phyloP scores from a whole-genome alignment of 2,797 vertebrate species.

The Cuniculus paca region DNA sequence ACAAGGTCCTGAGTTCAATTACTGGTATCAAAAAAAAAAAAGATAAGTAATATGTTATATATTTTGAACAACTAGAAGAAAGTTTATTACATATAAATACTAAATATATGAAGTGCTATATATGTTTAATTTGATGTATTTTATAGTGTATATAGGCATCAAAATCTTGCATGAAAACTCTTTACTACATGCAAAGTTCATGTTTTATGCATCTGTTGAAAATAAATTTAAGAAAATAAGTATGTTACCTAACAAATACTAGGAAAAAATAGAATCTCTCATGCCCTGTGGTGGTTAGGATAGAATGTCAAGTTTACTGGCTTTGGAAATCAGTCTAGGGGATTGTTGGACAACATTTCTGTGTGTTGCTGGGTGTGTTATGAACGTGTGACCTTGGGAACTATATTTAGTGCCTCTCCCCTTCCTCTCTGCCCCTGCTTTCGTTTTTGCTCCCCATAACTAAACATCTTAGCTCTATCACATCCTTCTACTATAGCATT shows the following conservation, averaged over 20 bases:
- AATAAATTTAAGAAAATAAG: not conserved
- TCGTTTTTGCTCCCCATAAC: not conserved
- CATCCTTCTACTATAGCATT: not conserved
- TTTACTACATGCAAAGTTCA: not conserved
- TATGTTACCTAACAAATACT: not conserved
- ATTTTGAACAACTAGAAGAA: not conserved
- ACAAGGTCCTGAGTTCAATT: too few relatives aligned
- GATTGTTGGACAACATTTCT: not conserved
- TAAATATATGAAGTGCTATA: not conserved
- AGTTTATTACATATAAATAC: not conserved
- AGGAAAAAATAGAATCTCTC: not conserved
- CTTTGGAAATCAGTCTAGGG: not conserved
- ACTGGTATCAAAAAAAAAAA: too few relatives aligned
- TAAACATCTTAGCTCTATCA: not conserved
- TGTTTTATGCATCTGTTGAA: not conserved
- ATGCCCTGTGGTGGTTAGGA: not conserved
- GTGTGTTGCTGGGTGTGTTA: not conserved
- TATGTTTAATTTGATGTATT: not conserved
- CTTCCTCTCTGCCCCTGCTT: not conserved
- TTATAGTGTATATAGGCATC: too few relatives aligned
- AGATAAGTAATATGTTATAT: accelerated
- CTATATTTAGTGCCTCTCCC: not conserved
- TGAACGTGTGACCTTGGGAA: not conserved
- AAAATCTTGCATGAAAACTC: not conserved
- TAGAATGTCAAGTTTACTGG: not conserved